Conservation (phyloP, 1,140 invertebrate genomes). For the Teleopsis dalmanni region DNA sequence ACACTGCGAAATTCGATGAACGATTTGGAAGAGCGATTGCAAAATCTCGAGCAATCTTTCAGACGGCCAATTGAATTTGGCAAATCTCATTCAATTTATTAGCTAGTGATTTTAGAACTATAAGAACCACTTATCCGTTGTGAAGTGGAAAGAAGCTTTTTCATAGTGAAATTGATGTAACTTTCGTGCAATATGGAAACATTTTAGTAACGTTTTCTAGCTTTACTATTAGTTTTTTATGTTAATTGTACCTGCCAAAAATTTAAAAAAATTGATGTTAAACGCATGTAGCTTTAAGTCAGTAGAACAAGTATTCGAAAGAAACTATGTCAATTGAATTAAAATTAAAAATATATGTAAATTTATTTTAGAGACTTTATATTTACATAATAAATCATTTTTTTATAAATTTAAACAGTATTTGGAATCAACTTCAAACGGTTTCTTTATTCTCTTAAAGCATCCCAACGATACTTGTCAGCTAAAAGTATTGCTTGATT, state of each 20-base stretch:
- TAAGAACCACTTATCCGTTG: too few relatives aligned
- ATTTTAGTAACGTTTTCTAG: neutral
- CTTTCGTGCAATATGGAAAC: neutral
- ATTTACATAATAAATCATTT: too few relatives aligned
- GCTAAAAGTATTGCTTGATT: too few relatives aligned
- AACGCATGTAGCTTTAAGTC: neutral
- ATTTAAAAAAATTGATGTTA: neutral
- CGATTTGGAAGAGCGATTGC: slow-evolving; percentile 37
- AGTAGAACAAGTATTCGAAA: too few relatives aligned
- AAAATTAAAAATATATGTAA: neutral
- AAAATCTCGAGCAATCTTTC: slow-evolving; percentile 41
- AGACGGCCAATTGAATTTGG: slow-evolving; percentile 34
- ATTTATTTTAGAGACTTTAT: too few relatives aligned
- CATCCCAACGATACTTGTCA: too few relatives aligned
- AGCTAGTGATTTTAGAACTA: slow-evolving; percentile 17
- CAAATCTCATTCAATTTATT: slow-evolving; percentile 30
- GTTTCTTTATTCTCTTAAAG: too few relatives aligned
- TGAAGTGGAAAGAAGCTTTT: too few relatives aligned
- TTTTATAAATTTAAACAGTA: too few relatives aligned
- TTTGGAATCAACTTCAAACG: too few relatives aligned
- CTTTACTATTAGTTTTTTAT: neutral
- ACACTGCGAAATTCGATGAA: slow-evolving; percentile 40
- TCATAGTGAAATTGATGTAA: neutral
- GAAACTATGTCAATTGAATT: neutral
- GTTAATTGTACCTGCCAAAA: neutral